Percentiles rank a stretch among this genome's conserved stretches.
Evolutionary conservation across 2,113 vertebrate genomes (phyloP).

Genomic region (Oceanites oceanicus): DNA sequence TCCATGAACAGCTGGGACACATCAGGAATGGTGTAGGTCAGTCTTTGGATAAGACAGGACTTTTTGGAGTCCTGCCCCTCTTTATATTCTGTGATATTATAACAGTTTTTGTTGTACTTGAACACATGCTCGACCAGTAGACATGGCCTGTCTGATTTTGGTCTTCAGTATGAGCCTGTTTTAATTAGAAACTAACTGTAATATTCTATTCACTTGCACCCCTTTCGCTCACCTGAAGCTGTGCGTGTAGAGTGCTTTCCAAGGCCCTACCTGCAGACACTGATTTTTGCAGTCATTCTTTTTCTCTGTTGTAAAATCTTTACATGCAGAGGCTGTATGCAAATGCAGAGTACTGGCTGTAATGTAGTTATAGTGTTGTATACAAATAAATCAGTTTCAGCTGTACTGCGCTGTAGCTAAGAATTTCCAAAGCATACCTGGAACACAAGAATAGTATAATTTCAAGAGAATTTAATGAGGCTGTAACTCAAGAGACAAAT

Average conservation of each 20-base stretch:
- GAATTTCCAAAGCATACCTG: not conserved
- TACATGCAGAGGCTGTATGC: not conserved
- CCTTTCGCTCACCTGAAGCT: not conserved
- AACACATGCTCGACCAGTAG: not conserved
- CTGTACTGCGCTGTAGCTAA: not conserved
- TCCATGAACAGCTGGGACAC: not conserved
- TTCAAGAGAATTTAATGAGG: constrained; percentile 1
- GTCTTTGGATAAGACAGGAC: not conserved
- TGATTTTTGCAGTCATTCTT: not conserved
- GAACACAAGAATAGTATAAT: not conserved
- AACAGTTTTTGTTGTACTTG: not conserved
- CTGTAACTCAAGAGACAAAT: not conserved
- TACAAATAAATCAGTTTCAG: constrained; percentile 1
- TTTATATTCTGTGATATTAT: not conserved
- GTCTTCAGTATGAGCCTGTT: not conserved
- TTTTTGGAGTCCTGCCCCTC: not conserved
- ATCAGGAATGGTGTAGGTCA: not conserved
- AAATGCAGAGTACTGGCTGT: not conserved
- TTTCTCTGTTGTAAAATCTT: not conserved
- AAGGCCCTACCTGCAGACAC: not conserved
- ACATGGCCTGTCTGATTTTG: not conserved
- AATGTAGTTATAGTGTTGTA: not conserved
- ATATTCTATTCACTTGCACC: not conserved
- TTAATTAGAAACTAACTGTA: not conserved
- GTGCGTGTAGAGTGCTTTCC: not conserved